phyloP scores from a whole-genome alignment of 2,888 invertebrate genomes.

The Dasypolia templi region DNA sequence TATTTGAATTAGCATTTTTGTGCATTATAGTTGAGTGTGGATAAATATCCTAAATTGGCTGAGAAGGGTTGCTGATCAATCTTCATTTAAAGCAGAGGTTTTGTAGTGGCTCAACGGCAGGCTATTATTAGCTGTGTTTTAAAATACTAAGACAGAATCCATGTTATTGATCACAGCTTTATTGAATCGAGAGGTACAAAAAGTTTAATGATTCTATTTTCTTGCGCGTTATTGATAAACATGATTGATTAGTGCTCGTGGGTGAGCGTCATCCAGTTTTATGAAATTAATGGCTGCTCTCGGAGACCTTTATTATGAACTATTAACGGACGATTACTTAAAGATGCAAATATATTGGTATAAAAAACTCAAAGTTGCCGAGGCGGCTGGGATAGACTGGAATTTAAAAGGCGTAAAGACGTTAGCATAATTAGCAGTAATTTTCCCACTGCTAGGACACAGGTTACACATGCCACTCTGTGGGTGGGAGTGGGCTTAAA shows the following conservation, averaged over 20 bases:
- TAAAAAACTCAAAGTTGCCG: no score
- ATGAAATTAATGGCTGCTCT: slow-evolving; percentile 25
- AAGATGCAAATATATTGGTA: no score
- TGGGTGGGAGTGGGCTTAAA: no score
- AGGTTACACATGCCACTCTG: no score
- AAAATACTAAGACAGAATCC: slow-evolving; percentile 6
- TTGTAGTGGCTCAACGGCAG: background rate
- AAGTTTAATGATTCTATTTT: slow-evolving; percentile 57
- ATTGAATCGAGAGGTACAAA: slow-evolving; percentile 40
- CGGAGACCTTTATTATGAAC: slow-evolving; percentile 5
- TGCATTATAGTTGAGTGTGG: no score
- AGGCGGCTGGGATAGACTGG: background rate
- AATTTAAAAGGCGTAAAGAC: background rate
- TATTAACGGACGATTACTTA: slow-evolving; percentile 12
- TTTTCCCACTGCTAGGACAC: no score
- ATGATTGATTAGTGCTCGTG: slow-evolving; percentile 56
- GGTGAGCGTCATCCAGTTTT: slow-evolving; percentile 39
- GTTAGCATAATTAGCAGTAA: no score
- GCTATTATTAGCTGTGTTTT: background rate
- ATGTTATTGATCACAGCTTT: slow-evolving; percentile 33
- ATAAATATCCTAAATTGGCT: no score
- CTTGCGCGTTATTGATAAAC: slow-evolving; percentile 54
- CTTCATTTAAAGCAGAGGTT: background rate
- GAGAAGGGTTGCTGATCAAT: no score
- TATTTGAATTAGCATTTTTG: no score